These are phyloP conservation scores for Spinibarbus caldwelli DNA, from an alignment of 2,797 vertebrate species.

Conservation along the genomic window DNA sequence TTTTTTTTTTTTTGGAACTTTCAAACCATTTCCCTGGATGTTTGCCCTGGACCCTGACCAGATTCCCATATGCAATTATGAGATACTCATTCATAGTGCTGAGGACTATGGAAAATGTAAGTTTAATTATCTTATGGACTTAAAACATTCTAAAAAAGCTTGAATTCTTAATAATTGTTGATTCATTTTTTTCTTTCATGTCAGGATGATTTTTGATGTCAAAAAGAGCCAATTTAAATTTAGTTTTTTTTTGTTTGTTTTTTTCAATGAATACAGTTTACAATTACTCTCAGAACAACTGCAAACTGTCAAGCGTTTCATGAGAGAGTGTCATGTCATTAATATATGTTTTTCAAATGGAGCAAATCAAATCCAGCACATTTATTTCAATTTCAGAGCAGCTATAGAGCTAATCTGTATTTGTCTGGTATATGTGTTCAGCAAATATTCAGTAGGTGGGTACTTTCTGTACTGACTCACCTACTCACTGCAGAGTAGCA, in stretches of 20 bases:
- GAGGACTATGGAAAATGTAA: slow-evolving; percentile 37
- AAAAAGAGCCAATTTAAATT: no score
- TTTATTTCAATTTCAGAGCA: slow-evolving; percentile 22
- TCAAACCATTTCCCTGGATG: neutral
- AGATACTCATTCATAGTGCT: slow-evolving; percentile 41
- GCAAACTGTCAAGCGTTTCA: no score
- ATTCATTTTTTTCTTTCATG: no score
- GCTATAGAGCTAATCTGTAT: neutral
- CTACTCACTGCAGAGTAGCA: slow-evolving; percentile 7
- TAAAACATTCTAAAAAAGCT: neutral
- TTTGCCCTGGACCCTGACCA: slow-evolving; percentile 29
- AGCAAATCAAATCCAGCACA: no score
- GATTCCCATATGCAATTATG: slow-evolving; percentile 44
- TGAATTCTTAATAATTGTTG: no score
- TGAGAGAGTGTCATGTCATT: no score
- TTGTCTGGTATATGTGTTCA: neutral
- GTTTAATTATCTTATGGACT: neutral
- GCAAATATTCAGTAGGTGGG: slow-evolving; percentile 14
- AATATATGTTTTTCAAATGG: no score
- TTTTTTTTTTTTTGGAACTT: no score
- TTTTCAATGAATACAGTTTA: no score
- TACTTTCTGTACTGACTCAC: slow-evolving; percentile 10
- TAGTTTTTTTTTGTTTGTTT: no score
- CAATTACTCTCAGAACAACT: no score
- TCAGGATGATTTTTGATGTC: no score